Evolutionary conservation across 2,888 invertebrate genomes (phyloP).

Genomic region (Acronicta leporina): DNA sequence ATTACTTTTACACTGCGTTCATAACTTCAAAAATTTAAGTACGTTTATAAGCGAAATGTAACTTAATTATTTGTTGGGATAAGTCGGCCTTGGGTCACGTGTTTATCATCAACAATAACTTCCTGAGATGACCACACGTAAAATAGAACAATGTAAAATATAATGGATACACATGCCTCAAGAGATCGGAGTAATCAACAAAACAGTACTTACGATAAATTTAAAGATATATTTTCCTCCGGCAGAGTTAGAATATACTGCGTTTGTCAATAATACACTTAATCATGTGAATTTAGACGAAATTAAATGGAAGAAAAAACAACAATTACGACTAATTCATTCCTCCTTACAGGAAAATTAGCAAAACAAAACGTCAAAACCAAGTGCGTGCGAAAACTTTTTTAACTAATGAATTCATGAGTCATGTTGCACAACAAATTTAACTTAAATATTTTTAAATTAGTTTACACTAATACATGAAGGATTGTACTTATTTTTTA

Average conservation of each 20-base stretch:
- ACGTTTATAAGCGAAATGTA: too few relatives aligned
- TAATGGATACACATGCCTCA: constrained; percentile 30
- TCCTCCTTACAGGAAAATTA: constrained; percentile 54
- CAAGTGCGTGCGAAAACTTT: constrained; percentile 25
- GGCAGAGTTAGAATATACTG: constrained; percentile 28
- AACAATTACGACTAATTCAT: constrained; percentile 78
- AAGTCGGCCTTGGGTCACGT: constrained; percentile 76
- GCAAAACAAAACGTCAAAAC: constrained; percentile 48
- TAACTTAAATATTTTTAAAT: too few relatives aligned
- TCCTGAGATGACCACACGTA: constrained; percentile 63
- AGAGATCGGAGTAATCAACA: constrained; percentile 15
- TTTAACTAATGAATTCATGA: too few relatives aligned
- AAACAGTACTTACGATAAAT: constrained; percentile 48
- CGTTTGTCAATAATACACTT: constrained; percentile 51
- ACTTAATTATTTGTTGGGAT: constrained; percentile 60
- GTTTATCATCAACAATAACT: constrained; percentile 74
- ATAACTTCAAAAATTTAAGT: too few relatives aligned
- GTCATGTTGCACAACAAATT: too few relatives aligned
- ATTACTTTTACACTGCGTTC: constrained; percentile 34
- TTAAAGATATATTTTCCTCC: constrained; percentile 25
- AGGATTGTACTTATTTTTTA: too few relatives aligned
- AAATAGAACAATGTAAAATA: constrained; percentile 57
- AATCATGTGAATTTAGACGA: constrained; percentile 57
- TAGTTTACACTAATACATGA: too few relatives aligned
- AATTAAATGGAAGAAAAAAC: constrained; percentile 59